Percentiles rank a stretch among this genome's conserved stretches.
Evolutionary conservation across 2,888 invertebrate species (phyloP).

Genomic region (Lasioglossum lativentre): DNA sequence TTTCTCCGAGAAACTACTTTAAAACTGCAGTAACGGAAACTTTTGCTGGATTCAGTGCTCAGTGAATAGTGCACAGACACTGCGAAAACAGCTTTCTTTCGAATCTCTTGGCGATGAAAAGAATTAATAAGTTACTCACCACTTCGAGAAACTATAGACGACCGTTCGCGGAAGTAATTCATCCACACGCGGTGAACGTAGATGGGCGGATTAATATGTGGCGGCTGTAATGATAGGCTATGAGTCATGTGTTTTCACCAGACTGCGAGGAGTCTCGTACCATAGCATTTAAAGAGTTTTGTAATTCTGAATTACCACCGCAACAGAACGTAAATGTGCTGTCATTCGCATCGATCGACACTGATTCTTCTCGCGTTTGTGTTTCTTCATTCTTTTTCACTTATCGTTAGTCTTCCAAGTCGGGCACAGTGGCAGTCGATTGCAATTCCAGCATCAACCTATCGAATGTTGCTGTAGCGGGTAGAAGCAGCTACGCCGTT

Average conservation of each 20-base stretch:
- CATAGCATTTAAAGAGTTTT: no score
- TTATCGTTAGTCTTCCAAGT: no score
- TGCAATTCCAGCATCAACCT: neutral
- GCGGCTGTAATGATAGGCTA: neutral
- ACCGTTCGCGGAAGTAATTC: neutral
- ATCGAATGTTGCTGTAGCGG: no score
- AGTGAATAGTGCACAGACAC: neutral
- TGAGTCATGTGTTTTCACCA: no score
- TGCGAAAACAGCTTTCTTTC: no score
- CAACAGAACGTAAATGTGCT: no score
- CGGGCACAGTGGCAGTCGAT: neutral
- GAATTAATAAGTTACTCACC: neutral
- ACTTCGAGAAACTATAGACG: neutral
- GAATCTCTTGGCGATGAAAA: neutral
- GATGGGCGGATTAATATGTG: neutral
- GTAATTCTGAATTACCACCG: no score
- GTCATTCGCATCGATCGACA: no score
- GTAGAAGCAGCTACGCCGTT: neutral
- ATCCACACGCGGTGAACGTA: no score
- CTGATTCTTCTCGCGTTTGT: no score
- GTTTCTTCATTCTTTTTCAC: neutral
- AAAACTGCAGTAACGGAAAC: neutral
- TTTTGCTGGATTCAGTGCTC: neutral
- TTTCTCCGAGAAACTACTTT: neutral
- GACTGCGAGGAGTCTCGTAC: neutral